Evolutionary conservation across 1,140 invertebrate genomes (phyloP).

Genomic region (Brachionus koreanus): DNA sequence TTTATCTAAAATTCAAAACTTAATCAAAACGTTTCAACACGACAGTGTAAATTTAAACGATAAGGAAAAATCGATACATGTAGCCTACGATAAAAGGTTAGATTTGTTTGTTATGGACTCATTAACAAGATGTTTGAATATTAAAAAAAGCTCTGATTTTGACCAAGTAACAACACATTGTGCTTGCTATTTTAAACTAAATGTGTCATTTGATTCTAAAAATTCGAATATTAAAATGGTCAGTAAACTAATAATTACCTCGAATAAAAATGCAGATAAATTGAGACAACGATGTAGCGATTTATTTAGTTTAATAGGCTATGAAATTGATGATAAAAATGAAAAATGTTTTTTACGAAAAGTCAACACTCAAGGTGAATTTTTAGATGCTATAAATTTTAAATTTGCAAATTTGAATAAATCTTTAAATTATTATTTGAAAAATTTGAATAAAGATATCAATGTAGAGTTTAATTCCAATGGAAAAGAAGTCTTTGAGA

Average conservation of each 20-base stretch:
- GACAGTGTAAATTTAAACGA: not conserved
- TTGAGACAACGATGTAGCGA: not conserved
- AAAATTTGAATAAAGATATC: not conserved
- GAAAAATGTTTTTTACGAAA: not conserved
- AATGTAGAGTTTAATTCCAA: not conserved
- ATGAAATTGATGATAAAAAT: not conserved
- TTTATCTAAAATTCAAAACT: not conserved
- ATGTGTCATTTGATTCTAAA: not conserved
- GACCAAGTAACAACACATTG: not conserved
- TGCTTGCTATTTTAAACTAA: not conserved
- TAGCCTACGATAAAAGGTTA: not conserved
- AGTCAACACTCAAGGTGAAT: not conserved
- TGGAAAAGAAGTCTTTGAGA: not conserved
- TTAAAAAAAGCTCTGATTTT: not conserved
- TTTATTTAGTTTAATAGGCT: not conserved
- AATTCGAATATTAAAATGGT: not conserved
- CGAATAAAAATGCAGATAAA: not conserved
- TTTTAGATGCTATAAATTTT: not conserved
- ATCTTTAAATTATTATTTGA: not conserved
- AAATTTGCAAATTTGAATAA: not conserved
- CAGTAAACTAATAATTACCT: not conserved
- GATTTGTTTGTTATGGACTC: not conserved
- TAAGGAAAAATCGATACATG: not conserved
- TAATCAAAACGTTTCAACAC: not conserved
- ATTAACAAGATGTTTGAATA: not conserved